Base-by-base conservation (phyloP, 2,888 invertebrate genomes). In the Macaria notata region DNA sequence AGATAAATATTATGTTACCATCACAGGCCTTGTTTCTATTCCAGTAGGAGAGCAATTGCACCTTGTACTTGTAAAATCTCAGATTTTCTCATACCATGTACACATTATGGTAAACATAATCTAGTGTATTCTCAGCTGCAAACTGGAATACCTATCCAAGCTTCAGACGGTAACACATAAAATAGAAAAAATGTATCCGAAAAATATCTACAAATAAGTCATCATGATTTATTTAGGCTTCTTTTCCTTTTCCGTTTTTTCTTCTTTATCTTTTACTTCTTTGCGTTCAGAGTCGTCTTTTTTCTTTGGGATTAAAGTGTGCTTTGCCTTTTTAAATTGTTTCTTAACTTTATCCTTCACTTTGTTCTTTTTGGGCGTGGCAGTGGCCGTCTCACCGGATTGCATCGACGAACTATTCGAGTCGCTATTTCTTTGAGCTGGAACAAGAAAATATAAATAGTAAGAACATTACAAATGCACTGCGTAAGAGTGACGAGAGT, bases 291-390 rank as follows among this genome's bases (percentile, higher is more conserved):
- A 70, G 38, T 83, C 88, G 9, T 89, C 88, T 64, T 89, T 89
- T 70, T 88, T 90, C 78, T 90, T 89, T 2, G 86, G 70, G 53
- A 87, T 86, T 42, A 91, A 73, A 2, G 87, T 71, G 56, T 91
- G 85, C 66, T 91, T 91, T 0, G 90, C 91, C 70, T 88, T 91
- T 66, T 91, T 91, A 3, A 91, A 72, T 71, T 91, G 91, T 68
- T 89, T 91, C 68, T 90, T 91, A 19, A 91, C 83, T 80, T 88
- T 90, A 64, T 91, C 91, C 59, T 90, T 91, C 29, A 91, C 89
- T 79, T 90, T 91, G 64, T 65, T 88, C 66, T 91, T 91, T 71
- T 91, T 91, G 9, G 83, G 85, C 4, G 84, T 80, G 19, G 79
- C 68, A 4, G 84, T 79, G 30, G 79, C 67, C 3, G 77, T 78